phyloP scores from a whole-genome alignment of 2,113 vertebrate species.

The Herpailurus yagouaroundi region DNA sequence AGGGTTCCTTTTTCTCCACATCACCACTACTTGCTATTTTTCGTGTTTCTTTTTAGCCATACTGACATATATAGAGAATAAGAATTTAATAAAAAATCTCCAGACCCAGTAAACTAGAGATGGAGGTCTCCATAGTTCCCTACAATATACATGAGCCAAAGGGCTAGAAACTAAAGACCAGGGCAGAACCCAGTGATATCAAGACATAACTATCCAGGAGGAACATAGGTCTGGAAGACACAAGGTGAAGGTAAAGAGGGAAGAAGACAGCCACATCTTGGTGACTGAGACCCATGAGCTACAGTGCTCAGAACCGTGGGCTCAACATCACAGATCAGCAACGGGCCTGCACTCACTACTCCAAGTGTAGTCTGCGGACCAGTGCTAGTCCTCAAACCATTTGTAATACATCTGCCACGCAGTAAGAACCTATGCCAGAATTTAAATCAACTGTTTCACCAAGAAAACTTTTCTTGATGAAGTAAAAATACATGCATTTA shows the following conservation, averaged over 20 bases:
- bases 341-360: background rate
- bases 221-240: background rate
- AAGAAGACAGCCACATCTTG: background rate
- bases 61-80: background rate
- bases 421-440: background rate
- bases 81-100: slow-evolving; percentile 1
- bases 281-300: background rate
- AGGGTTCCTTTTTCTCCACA: background rate
- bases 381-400: background rate
- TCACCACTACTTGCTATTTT: background rate
- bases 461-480: background rate
- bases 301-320: background rate
- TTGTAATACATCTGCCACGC: background rate
- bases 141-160: background rate
- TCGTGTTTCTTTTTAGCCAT: background rate
- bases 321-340: background rate
- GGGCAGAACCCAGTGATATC: background rate
- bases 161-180: background rate
- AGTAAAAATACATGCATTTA: background rate
- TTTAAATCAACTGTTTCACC: background rate
- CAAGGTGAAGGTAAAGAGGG: background rate
- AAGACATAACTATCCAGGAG: background rate
- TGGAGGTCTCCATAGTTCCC: background rate
- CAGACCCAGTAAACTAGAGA: background rate
- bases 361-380: background rate